Evolutionary conservation across 2,888 invertebrate species (phyloP).

Genomic region (Psococerastis gibbosa): DNA sequence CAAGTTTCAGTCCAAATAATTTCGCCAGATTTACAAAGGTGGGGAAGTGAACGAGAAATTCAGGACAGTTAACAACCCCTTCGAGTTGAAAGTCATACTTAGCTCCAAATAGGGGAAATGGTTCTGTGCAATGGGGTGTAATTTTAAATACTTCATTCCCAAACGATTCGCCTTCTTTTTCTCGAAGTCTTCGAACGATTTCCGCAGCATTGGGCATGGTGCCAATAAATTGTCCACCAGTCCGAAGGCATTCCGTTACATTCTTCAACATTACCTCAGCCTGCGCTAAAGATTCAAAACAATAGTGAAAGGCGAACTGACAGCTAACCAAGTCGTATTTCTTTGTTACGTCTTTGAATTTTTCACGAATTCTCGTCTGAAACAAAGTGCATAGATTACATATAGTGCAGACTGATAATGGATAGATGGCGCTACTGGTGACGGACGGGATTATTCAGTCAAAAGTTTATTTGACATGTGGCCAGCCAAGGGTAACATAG

Average conservation of each 20-base stretch:
- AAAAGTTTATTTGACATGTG: too few relatives aligned
- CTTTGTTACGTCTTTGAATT: constrained; percentile 56
- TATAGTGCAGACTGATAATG: too few relatives aligned
- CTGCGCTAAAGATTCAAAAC: constrained; percentile 74
- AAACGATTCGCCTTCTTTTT: constrained; percentile 40
- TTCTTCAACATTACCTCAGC: constrained; percentile 86
- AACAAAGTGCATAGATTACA: too few relatives aligned
- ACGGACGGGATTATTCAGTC: too few relatives aligned
- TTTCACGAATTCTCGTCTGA: constrained; percentile 43
- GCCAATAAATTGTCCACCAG: constrained; percentile 91
- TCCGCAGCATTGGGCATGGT: constrained; percentile 90
- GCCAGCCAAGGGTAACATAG: too few relatives aligned
- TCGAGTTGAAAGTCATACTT: constrained; percentile 92
- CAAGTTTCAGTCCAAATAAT: constrained; percentile 29
- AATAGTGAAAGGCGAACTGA: constrained; percentile 97
- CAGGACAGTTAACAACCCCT: constrained; percentile 95
- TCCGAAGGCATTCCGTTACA: constrained; percentile 69
- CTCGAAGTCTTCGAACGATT: constrained; percentile 51
- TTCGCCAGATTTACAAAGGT: constrained; percentile 43
- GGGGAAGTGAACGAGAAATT: constrained; percentile 91
- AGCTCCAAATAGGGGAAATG: constrained; percentile 74
- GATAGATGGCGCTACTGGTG: too few relatives aligned
- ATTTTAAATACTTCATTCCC: constrained; percentile 66
- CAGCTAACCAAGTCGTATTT: constrained; percentile 83
- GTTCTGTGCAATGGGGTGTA: constrained; percentile 42